These are phyloP conservation scores for Centroberyx gerrardi DNA, from an alignment of 2,797 vertebrate genomes.

Conservation along the genomic window DNA sequence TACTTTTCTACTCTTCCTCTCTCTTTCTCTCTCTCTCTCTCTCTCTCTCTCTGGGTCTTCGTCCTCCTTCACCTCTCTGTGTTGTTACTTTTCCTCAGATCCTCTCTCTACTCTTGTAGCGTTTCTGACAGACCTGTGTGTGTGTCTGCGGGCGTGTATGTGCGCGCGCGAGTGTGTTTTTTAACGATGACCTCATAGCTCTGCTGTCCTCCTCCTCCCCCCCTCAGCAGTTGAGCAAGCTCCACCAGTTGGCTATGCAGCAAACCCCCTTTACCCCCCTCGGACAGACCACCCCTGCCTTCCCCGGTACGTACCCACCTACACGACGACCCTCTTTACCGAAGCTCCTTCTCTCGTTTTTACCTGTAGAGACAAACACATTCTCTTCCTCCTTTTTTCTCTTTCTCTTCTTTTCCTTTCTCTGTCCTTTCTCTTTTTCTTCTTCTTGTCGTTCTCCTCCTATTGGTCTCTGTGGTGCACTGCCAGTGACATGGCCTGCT, in stretches of 20 bases:
- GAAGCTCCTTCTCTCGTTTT: constrained; percentile 88
- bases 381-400: constrained; percentile 84
- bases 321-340: constrained; percentile 92
- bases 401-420: constrained; percentile 72
- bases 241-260: constrained; percentile 99
- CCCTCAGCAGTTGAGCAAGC: constrained; percentile 99
- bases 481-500: constrained; percentile 84
- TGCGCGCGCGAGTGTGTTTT: constrained; percentile 86
- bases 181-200: constrained; percentile 98
- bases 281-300: constrained; percentile 99
- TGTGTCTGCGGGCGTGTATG: constrained; percentile 29
- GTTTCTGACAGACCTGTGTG: constrained; percentile 74
- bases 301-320: constrained; percentile 98
- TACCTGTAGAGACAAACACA: constrained; percentile 89
- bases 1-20: constrained; percentile 59
- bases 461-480: constrained; percentile 75
- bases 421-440: constrained; percentile 65
- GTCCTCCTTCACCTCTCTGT: constrained; percentile 84
- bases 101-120: constrained; percentile 84
- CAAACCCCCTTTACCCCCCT: constrained; percentile 99
- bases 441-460: constrained; percentile 75
- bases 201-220: constrained; percentile 97
- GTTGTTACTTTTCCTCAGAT: constrained; percentile 88
- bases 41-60: constrained; percentile 49
- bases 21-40: constrained; percentile 31